phyloP scores from a whole-genome alignment of 2,888 invertebrate species.

The Oxytorus armatus region DNA sequence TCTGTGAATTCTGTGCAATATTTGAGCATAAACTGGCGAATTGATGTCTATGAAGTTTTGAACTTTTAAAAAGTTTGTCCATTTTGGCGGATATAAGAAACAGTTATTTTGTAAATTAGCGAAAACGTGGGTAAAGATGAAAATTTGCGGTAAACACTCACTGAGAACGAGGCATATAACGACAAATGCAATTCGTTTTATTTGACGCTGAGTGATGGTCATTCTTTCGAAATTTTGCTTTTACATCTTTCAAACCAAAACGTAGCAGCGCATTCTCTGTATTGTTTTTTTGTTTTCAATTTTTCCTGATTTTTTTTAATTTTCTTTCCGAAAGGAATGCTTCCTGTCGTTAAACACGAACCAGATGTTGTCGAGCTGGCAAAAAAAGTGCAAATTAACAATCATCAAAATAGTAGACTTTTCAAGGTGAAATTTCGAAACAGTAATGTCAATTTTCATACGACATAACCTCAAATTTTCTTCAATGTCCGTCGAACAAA shows the following conservation, averaged over 20 bases:
- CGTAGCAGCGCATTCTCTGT: background rate
- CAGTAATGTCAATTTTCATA: background rate
- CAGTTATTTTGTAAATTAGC: no score
- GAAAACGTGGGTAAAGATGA: no score
- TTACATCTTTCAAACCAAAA: background rate
- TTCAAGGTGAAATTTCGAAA: slow-evolving; percentile 12
- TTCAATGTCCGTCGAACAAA: background rate
- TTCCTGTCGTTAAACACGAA: background rate
- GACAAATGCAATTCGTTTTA: slow-evolving; percentile 81
- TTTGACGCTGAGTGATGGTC: slow-evolving; percentile 80
- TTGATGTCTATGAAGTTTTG: no score
- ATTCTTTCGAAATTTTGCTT: slow-evolving; percentile 69
- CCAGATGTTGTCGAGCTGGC: no score
- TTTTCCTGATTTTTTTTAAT: background rate
- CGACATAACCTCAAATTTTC: slow-evolving; percentile 18
- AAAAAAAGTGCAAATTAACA: no score
- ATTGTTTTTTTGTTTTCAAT: background rate
- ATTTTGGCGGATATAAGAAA: no score
- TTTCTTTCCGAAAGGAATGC: background rate
- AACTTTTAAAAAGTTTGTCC: no score
- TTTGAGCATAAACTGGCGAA: no score
- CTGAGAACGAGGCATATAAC: slow-evolving; percentile 79
- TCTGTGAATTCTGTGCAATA: no score
- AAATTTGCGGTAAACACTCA: no score
- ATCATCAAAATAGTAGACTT: no score